phyloP scores from a whole-genome alignment of 2,113 vertebrate species.

The Hyla sarda region DNA sequence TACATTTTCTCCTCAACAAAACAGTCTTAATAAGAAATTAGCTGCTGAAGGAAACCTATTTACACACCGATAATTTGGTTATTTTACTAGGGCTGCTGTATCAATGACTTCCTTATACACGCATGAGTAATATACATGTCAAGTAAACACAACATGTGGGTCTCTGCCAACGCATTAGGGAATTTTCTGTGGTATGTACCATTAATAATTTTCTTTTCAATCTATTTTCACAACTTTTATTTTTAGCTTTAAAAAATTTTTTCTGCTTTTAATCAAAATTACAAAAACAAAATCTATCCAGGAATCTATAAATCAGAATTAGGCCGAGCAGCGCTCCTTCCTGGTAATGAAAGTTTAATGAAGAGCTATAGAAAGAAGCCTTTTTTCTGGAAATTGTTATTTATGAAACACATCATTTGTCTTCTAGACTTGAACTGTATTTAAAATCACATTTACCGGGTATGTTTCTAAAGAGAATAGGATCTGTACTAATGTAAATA shows the following conservation, averaged over 20 bases:
- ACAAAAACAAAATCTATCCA: neutral
- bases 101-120: neutral
- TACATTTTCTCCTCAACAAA: neutral
- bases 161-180: neutral
- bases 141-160: neutral
- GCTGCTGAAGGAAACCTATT: neutral
- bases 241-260: neutral
- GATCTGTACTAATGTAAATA: neutral
- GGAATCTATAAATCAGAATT: conserved; percentile 28
- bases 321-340: neutral
- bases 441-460: conserved; percentile 13
- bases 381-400: conserved; percentile 12
- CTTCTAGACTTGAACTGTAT: neutral
- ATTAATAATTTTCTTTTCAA: neutral
- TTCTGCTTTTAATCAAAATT: neutral
- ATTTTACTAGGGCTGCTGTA: neutral
- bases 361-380: conserved; percentile 10
- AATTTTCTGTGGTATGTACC: neutral
- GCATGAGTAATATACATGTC: neutral
- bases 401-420: conserved; percentile 8
- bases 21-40: neutral
- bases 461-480: neutral
- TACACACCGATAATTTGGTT: neutral
- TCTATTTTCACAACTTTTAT: neutral
- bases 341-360: conserved; percentile 25